A percentile compares a stretch with the other conserved stretches of the same genome.
These are phyloP conservation scores for Stichodactyla mertensii DNA, from an alignment of 64 coral and sea anemone species.

Conservation along the genomic window DNA sequence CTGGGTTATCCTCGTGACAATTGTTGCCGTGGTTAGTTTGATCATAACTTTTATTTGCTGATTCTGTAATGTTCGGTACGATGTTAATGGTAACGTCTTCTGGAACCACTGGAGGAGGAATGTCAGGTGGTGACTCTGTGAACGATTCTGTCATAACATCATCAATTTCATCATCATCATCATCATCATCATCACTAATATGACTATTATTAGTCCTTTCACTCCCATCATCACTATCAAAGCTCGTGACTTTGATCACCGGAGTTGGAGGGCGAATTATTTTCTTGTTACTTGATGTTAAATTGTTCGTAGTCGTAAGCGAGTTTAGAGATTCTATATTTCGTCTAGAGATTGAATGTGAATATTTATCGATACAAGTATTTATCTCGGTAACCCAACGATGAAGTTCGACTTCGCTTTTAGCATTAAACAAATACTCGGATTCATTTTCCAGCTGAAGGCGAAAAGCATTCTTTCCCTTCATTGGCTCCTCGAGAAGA, in stretches of 20 bases:
- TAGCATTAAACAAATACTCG: conserved; percentile 61
- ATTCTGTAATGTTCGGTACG: not conserved
- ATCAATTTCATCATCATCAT: not conserved
- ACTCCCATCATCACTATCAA: conserved; percentile 53
- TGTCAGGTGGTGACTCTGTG: not conserved
- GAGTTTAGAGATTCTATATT: not conserved
- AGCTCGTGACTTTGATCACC: conserved; percentile 71
- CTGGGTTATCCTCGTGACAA: not conserved
- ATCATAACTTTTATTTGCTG: not conserved
- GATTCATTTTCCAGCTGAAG: conserved; percentile 62
- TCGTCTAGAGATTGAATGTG: not conserved
- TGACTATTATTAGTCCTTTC: not conserved
- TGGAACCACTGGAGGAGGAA: conserved; percentile 10
- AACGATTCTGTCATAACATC: not conserved
- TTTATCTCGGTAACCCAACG: conserved; percentile 64
- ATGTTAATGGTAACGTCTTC: not conserved
- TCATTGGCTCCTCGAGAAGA: conserved; percentile 35
- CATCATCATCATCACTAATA: conserved; percentile 2
- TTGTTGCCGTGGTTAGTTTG: not conserved
- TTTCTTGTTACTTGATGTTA: not conserved
- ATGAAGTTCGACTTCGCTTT: conserved; percentile 39
- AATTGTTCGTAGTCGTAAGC: not conserved
- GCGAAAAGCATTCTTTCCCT: conserved; percentile 61
- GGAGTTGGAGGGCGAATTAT: conserved; percentile 26
- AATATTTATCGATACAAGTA: not conserved